Conservation (phyloP, 2,113 vertebrate species). For the Oreocharis arfaki region DNA sequence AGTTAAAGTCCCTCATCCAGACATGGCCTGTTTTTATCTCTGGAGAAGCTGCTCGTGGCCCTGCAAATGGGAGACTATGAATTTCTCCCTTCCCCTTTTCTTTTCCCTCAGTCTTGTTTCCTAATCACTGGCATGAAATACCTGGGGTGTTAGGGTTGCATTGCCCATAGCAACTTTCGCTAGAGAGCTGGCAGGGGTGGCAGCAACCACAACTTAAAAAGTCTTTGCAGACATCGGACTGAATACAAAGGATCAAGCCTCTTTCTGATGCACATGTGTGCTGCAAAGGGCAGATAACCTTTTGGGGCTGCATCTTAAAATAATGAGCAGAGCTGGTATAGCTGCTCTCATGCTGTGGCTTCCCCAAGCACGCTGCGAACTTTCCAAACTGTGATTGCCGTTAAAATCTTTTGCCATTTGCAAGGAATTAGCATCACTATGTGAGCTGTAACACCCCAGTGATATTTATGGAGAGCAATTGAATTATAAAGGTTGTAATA, state of each 20-base stretch:
- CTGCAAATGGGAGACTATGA: neutral
- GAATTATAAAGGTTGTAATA: neutral
- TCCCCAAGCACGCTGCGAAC: neutral
- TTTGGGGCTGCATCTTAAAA: constrained; percentile 16
- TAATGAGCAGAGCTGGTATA: neutral
- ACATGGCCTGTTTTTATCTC: neutral
- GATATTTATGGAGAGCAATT: neutral
- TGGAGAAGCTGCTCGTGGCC: neutral
- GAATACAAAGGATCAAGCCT: neutral
- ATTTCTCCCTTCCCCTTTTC: neutral
- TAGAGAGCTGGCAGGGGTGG: neutral
- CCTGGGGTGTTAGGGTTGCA: neutral
- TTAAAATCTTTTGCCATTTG: constrained; percentile 38
- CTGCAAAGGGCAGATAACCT: constrained; percentile 38
- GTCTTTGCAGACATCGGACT: neutral
- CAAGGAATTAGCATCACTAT: neutral
- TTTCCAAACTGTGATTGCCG: neutral
- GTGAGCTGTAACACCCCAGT: neutral
- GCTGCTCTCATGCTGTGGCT: neutral
- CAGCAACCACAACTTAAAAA: neutral
- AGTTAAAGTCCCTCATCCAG: neutral
- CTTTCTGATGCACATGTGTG: neutral
- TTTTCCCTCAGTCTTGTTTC: neutral
- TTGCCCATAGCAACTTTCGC: neutral
- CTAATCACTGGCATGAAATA: neutral